These are phyloP conservation scores for Ptilorrhoa leucosticta DNA, from an alignment of 2,113 vertebrate species.

Conservation along the genomic window DNA sequence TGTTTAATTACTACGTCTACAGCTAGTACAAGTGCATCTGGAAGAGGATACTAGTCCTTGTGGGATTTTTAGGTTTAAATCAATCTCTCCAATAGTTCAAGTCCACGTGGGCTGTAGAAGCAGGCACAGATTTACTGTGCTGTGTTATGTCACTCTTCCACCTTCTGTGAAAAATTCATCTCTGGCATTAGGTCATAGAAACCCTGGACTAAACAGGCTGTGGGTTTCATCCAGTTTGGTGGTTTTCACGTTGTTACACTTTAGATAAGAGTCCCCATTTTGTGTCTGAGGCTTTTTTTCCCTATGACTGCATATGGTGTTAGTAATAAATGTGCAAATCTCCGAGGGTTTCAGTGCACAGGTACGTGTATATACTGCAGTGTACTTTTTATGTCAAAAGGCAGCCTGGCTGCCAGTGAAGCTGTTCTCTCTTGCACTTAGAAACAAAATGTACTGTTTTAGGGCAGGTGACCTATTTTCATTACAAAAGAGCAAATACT, in stretches of 20 bases:
- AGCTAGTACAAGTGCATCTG: not conserved
- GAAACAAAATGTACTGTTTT: not conserved
- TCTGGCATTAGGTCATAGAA: not conserved
- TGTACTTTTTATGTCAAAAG: not conserved
- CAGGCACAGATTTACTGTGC: not conserved
- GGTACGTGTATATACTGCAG: not conserved
- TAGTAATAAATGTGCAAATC: not conserved
- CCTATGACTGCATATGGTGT: not conserved
- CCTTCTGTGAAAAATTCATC: not conserved
- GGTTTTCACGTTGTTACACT: not conserved
- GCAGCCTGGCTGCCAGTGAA: not conserved
- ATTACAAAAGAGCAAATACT: not conserved
- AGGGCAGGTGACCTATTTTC: constrained; percentile 2
- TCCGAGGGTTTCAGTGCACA: not conserved
- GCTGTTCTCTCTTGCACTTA: not conserved
- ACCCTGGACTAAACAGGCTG: not conserved
- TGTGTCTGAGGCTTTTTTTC: not conserved
- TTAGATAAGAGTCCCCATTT: not conserved
- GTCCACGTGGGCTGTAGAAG: not conserved
- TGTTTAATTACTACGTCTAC: not conserved
- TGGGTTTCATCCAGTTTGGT: not conserved
- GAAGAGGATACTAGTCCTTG: not conserved
- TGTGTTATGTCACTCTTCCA: rapidly evolving
- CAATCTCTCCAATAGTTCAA: rapidly evolving
- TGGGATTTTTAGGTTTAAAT: not conserved